phyloP scores from a whole-genome alignment of 1,140 invertebrate genomes.

The Reticulitermes speratus region DNA sequence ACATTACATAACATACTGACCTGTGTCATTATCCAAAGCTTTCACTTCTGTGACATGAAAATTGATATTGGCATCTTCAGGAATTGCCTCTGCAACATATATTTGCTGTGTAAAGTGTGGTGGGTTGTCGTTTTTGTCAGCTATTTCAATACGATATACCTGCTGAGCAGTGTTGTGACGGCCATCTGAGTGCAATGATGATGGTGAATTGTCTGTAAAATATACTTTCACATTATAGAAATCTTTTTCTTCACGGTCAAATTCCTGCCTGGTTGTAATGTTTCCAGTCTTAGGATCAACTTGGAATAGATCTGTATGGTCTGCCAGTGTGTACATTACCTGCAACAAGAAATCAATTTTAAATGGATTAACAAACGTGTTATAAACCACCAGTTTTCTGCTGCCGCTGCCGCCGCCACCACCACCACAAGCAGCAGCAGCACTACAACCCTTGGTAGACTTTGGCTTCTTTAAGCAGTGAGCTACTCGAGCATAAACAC shows the following conservation, averaged over 20 bases:
- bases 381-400: no score
- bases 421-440: no score
- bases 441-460: no score
- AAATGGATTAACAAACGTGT: no score
- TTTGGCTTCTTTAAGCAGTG: no score
- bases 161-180: constrained; percentile 55
- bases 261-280: constrained; percentile 72
- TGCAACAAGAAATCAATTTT: constrained; percentile 36
- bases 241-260: constrained; percentile 77
- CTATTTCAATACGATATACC: constrained; percentile 71
- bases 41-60: constrained; percentile 77
- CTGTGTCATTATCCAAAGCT: constrained; percentile 74
- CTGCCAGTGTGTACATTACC: constrained; percentile 71
- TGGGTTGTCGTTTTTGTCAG: constrained; percentile 88
- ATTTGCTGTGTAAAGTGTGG: constrained; percentile 71
- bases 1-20: constrained; percentile 34
- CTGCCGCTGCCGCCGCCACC: no score
- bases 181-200: constrained; percentile 65
- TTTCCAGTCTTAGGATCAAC: constrained; percentile 82
- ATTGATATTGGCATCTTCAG: constrained; percentile 80
- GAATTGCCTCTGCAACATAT: constrained; percentile 74
- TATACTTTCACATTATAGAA: constrained; percentile 82
- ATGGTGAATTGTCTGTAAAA: constrained; percentile 81
- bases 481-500: no score
- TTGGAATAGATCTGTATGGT: constrained; percentile 67